Evolutionary conservation across 2,113 vertebrate species (phyloP), one percentile per base, ranked within the genome.

Genomic region (Takifugu flavidus): DNA sequence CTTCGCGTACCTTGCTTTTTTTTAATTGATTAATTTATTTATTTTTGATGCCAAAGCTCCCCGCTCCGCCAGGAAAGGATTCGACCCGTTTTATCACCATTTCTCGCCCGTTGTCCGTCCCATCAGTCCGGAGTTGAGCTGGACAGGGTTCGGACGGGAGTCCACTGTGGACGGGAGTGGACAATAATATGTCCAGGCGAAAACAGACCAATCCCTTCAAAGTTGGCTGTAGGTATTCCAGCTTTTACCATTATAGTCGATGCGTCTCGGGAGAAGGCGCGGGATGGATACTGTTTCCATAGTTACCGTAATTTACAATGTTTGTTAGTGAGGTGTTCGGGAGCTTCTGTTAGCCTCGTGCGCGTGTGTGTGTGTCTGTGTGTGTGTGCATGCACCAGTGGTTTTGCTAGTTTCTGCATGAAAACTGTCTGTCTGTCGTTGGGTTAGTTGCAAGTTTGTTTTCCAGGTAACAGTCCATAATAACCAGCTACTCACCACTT

Each of bases 191-290:
- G 91, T 91, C 91, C 79, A 91, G 90, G 74, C 85, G 91, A 65
- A 92, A 92, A 92, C 91, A 92, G 84, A 91, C 84, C 88, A 92
- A 90, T 82, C 91, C 91, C 72, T 92, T 92, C 88, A 92, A 90
- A 92, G 91, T 92, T 86, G 75, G 92, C 88, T 92, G 91, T 92
- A 92, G 86, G 91, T 92, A 92, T 91, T 77, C 13, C 67, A 85
- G 85, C 76, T 89, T 82, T 84, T 75, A 74, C 78, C 76, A 64
- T 62, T 11, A 39, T 39, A 6, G 34, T 39, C 34, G 34, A 39
- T 10, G 34, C 11, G 11, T 39, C 11, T 39, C 2, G 11, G 7
- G 45, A 46, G 45, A 46, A 46, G 11, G 45, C 1, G 14, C 45
- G 13, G 11, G 45, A n/a, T 13, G 14, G 3, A 39, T 39, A 11